These are phyloP conservation scores for Helicoverpa armigera DNA, from an alignment of 1,140 invertebrate genomes.

Conservation along the genomic window DNA sequence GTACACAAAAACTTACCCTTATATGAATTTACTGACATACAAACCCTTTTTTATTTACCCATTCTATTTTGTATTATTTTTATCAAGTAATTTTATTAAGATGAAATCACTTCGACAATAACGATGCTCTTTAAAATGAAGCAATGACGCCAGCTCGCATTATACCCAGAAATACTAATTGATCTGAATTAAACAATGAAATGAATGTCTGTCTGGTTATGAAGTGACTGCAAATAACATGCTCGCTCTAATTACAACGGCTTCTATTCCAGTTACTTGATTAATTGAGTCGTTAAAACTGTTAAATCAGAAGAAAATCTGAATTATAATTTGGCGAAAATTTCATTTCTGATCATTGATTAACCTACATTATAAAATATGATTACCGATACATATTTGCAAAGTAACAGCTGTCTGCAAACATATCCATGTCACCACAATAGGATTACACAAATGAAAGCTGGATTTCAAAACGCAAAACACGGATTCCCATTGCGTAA, in stretches of 20 bases:
- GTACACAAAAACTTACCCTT: slow-evolving; percentile 51
- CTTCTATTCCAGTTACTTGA: no score
- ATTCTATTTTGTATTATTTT: no score
- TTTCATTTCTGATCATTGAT: neutral
- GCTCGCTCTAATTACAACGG: slow-evolving; percentile 17
- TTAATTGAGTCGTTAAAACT: slow-evolving; percentile 44
- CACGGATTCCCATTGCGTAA: slow-evolving; percentile 66
- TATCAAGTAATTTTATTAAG: neutral
- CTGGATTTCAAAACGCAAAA: slow-evolving; percentile 53
- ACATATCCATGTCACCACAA: slow-evolving; percentile 36
- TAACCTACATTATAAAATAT: neutral
- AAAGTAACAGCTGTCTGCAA: slow-evolving; percentile 9
- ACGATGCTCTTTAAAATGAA: slow-evolving; percentile 13
- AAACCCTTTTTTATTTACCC: neutral
- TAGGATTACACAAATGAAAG: slow-evolving; percentile 39
- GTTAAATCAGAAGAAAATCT: neutral
- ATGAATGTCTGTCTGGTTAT: slow-evolving; percentile 65
- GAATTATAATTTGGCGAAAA: neutral
- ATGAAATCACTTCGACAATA: neutral
- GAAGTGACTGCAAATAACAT: slow-evolving; percentile 52
- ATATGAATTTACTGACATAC: slow-evolving; percentile 13
- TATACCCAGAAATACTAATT: slow-evolving; percentile 61
- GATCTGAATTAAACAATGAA: slow-evolving; percentile 70
- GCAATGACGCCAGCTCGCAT: slow-evolving; percentile 7
- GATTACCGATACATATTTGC: neutral